Base-by-base conservation (phyloP, 1,140 invertebrate species). In the Drosophila miranda region DNA sequence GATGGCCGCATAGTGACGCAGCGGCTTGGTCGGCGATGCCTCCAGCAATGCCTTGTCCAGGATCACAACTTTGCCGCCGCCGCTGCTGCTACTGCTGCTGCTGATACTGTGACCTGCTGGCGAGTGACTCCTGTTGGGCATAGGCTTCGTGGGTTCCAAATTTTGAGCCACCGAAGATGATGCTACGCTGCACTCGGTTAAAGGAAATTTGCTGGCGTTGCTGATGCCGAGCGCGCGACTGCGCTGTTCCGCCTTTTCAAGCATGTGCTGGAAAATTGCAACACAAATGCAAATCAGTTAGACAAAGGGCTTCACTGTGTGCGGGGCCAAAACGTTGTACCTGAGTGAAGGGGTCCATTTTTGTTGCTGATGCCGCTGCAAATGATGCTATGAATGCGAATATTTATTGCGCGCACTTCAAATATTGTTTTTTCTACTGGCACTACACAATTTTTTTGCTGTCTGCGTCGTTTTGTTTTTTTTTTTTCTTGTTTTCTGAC, bases 271-370 rank as follows among this genome's bases (percentile, higher is more conserved):
- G 14, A 66, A 80, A 56, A 61, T 48, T 26, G 16, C 66, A 34
- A 58, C 6, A 38, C 45, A 68, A 62, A 55, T 30, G 38, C 14
- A 62, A 56, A 66, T 66, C 50, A 48, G 19, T 38, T 52, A 71
- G 70, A 82, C 74, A 81, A 78, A 74, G 54, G 45, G 50, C 58
- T 57, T 55, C 44, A 45, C 57, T 64, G 69, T 77, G 71, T 57
- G 46, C 42, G 41, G 44, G 44, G 54, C 38, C 34, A 23, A 49
- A 46, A 44, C 46, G 23, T 60, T 58, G 42, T 89, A 91, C 90
- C 89, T 91, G 89, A 14, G 90, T 91, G 55, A 91, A 91, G 56
- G 86, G 81, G 56, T 91, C 90, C 90, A 91, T 91, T 74, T 63
- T 57, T 68, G 43, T 64, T 61, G 43, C 60, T 66, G 13, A 11